These are phyloP conservation scores for Diadema setosum DNA, from an alignment of 35 echinoderm and acorn worm genomes.

Conservation along the genomic window DNA sequence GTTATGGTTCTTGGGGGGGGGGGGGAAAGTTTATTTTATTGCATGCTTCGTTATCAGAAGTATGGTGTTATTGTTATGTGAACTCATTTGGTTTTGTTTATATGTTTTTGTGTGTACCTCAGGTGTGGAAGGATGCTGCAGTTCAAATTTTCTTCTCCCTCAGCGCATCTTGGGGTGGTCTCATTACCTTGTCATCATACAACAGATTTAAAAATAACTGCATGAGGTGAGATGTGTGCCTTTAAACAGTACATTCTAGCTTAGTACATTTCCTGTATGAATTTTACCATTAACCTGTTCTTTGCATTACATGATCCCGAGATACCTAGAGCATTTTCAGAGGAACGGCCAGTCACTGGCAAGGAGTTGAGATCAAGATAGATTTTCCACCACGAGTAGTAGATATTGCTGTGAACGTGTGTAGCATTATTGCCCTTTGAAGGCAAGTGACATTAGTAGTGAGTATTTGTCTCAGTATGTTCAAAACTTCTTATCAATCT, in stretches of 20 bases:
- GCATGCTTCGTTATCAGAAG: neutral
- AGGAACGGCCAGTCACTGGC: neutral
- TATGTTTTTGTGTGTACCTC: neutral
- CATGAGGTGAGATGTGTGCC: constrained; percentile 54
- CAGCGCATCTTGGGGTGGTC: constrained; percentile 88
- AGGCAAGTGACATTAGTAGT: neutral
- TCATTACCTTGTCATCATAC: constrained; percentile 81
- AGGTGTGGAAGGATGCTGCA: constrained; percentile 98
- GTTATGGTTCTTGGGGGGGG: too few species aligned
- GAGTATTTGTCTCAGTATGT: too few species aligned
- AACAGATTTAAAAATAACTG: constrained; percentile 93
- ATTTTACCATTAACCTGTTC: neutral
- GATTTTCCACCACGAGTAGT: too few species aligned
- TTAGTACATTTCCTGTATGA: neutral
- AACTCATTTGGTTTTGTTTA: neutral
- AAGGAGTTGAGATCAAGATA: neutral
- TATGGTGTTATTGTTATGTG: neutral
- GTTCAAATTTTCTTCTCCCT: constrained; percentile 96
- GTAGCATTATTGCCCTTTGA: too few species aligned
- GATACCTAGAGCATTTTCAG: neutral
- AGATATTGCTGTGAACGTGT: too few species aligned
- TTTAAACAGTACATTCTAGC: too few species aligned
- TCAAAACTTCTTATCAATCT: neutral
- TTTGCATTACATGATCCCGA: neutral
- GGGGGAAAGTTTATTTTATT: too few species aligned